A percentile compares a stretch with the other conserved stretches of the same genome.
Conservation (phyloP, 1,140 invertebrate genomes). For the Helicoverpa armigera region DNA sequence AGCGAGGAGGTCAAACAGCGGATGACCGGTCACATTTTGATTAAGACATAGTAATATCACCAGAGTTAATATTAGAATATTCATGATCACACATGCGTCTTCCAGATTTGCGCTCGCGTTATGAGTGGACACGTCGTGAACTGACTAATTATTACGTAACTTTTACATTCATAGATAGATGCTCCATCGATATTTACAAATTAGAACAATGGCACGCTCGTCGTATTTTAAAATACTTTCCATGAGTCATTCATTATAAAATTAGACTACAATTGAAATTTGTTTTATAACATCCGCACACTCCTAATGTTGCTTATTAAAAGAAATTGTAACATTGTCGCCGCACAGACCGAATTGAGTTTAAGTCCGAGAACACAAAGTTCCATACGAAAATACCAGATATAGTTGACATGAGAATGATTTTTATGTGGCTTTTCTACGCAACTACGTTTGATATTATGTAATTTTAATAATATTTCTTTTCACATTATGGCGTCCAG, state of each 20-base stretch:
- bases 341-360: background rate
- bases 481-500: too few relatives aligned
- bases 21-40: constrained; percentile 43
- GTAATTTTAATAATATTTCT: too few relatives aligned
- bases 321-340: constrained; percentile 9
- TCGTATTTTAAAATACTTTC: constrained; percentile 31
- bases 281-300: constrained; percentile 20
- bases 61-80: constrained; percentile 43
- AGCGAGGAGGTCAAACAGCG: constrained; percentile 55
- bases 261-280: background rate
- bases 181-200: constrained; percentile 19
- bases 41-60: constrained; percentile 41
- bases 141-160: constrained; percentile 23
- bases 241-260: constrained; percentile 20
- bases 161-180: constrained; percentile 28
- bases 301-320: background rate
- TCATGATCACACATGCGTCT: constrained; percentile 35
- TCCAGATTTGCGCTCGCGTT: background rate
- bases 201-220: constrained; percentile 21
- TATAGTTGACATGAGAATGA: too few relatives aligned
- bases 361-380: background rate
- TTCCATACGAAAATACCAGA: too few relatives aligned
- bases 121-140: background rate
- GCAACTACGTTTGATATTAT: too few relatives aligned
- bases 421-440: too few relatives aligned